phyloP scores from a whole-genome alignment of 1,140 invertebrate genomes.

The Camponotus floridanus region DNA sequence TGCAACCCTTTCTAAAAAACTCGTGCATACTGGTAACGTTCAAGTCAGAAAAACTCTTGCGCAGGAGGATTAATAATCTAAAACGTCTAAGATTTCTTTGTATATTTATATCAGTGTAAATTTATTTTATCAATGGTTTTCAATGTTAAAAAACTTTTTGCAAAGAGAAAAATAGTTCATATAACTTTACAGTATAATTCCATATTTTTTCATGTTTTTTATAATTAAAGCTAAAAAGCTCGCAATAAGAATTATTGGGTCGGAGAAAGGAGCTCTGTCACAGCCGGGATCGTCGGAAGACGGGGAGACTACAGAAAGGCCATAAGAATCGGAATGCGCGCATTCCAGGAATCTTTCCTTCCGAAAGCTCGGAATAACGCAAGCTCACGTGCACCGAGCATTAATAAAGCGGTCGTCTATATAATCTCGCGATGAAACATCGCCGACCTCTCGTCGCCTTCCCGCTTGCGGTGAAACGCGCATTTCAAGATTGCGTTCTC shows the following conservation, averaged over 20 bases:
- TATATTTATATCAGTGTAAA: not conserved
- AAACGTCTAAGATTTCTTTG: not conserved
- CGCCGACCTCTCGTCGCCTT: not conserved
- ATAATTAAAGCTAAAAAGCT: not conserved
- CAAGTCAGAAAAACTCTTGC: no score
- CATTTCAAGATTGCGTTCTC: slow-evolving; percentile 50
- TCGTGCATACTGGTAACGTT: no score
- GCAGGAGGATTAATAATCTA: no score
- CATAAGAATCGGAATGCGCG: slow-evolving; percentile 26
- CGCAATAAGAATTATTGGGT: not conserved
- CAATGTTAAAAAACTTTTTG: not conserved
- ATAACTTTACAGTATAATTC: not conserved
- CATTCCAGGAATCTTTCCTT: not conserved
- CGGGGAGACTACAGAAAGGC: not conserved
- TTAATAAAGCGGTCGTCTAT: slow-evolving; percentile 45
- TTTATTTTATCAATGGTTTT: not conserved
- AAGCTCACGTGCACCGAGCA: not conserved
- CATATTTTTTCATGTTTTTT: not conserved
- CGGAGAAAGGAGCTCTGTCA: not conserved
- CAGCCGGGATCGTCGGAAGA: not conserved
- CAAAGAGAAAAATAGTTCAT: not conserved
- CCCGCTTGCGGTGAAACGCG: slow-evolving; percentile 4
- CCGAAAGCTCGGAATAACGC: not conserved
- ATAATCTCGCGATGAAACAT: not conserved
- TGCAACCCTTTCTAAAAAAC: no score